phyloP scores from a whole-genome alignment of 2,113 vertebrate species.

The Microcebus tavaratra region DNA sequence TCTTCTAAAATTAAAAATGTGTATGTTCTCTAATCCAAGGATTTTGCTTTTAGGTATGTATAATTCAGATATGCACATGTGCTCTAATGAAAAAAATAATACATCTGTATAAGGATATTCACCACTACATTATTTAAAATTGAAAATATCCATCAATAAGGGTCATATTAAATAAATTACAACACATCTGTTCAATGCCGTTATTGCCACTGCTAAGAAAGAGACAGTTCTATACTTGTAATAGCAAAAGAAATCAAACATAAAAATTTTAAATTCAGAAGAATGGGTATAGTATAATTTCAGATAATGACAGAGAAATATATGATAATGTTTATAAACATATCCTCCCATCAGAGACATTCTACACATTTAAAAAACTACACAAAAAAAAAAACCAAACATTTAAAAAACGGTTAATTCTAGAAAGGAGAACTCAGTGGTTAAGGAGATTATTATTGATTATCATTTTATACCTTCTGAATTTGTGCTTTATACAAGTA shows the following conservation, averaged over 20 bases:
- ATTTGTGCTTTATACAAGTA: not conserved
- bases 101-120: not conserved
- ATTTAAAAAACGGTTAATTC: not conserved
- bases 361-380: not conserved
- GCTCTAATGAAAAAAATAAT: not conserved
- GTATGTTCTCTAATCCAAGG: not conserved
- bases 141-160: constrained; percentile 1
- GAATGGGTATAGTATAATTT: not conserved
- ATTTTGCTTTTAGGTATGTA: not conserved
- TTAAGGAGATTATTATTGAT: not conserved
- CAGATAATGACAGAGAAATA: not conserved
- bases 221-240: not conserved
- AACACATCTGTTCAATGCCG: not conserved
- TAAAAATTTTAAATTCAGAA: constrained; percentile 23
- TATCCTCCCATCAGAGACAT: constrained; percentile 19
- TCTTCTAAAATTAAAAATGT: constrained; percentile 29
- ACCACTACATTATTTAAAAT: not conserved
- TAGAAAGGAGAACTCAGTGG: not conserved
- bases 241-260: not conserved
- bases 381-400: too few species aligned
- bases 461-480: not conserved
- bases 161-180: not conserved
- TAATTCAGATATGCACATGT: not conserved
- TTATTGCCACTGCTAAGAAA: not conserved
- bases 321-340: not conserved